These are phyloP conservation scores for Hipposideros larvatus DNA, from an alignment of 2,797 vertebrate genomes.

Conservation along the genomic window DNA sequence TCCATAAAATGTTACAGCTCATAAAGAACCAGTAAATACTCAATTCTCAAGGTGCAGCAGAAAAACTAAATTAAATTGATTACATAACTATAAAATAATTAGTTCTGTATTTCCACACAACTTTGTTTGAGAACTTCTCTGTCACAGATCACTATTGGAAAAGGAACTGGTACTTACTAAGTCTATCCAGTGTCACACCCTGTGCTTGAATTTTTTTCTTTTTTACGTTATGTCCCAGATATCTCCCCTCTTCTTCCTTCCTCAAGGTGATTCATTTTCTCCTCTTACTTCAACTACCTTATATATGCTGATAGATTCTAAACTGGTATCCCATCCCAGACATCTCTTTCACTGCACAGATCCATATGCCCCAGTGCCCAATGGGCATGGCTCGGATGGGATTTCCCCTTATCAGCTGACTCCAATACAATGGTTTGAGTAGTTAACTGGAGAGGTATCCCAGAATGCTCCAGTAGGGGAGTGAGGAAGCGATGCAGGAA, in stretches of 20 bases:
- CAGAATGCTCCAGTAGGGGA: not conserved
- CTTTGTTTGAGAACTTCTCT: constrained; percentile 60
- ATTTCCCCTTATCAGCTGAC: not conserved
- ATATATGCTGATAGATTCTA: not conserved
- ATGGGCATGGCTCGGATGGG: not conserved
- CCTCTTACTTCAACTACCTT: not conserved
- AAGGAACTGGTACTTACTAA: not conserved
- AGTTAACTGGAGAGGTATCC: not conserved
- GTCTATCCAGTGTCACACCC: not conserved
- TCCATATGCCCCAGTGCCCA: not conserved
- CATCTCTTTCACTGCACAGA: not conserved
- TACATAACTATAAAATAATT: constrained; percentile 74
- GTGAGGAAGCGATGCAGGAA: not conserved
- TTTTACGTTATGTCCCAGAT: not conserved
- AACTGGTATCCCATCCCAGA: not conserved
- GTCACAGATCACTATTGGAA: not conserved
- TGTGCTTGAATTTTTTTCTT: not conserved
- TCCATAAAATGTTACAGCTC: constrained; percentile 77
- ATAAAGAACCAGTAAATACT: constrained; percentile 79
- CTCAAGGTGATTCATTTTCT: not conserved
- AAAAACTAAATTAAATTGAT: constrained; percentile 76
- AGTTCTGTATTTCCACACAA: constrained; percentile 68
- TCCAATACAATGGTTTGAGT: not conserved
- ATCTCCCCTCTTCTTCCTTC: not conserved
- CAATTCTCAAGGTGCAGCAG: constrained; percentile 70